Evolutionary conservation across 2,797 vertebrate genomes (phyloP).

Genomic region (Moxostoma hubbsi): DNA sequence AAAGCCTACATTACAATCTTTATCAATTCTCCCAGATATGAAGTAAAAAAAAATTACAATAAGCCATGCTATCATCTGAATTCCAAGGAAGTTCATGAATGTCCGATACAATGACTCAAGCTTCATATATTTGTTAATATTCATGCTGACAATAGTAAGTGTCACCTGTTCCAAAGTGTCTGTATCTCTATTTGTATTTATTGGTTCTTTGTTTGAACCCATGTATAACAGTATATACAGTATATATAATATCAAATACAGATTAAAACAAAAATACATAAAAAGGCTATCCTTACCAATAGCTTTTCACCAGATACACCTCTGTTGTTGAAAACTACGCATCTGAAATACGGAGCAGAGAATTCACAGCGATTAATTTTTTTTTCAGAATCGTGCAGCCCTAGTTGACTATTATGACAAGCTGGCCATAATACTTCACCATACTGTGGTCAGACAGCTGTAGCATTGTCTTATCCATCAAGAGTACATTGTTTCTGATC

Average conservation of each 20-base stretch:
- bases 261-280: neutral
- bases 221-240: too few species aligned
- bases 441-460: too few species aligned
- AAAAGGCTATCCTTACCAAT: conserved; percentile 82
- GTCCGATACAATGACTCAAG: neutral
- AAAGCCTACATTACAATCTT: too few species aligned
- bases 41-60: too few species aligned
- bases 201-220: too few species aligned
- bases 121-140: neutral
- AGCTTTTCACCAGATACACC: conserved; percentile 92
- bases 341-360: conserved; percentile 81
- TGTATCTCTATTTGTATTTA: neutral
- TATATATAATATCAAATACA: neutral
- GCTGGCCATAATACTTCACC: too few species aligned
- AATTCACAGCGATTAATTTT: neutral
- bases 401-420: too few species aligned
- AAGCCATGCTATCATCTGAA: too few species aligned
- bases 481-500: too few species aligned
- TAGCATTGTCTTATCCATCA: neutral
- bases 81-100: neutral
- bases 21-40: too few species aligned
- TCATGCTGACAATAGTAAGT: neutral
- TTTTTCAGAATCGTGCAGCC: too few species aligned
- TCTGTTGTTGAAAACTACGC: conserved; percentile 96
- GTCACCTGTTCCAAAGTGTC: too few species aligned